These are phyloP conservation scores for Stichopus chloronotus DNA, from an alignment of 35 echinoderm and acorn worm genomes.

Conservation along the genomic window DNA sequence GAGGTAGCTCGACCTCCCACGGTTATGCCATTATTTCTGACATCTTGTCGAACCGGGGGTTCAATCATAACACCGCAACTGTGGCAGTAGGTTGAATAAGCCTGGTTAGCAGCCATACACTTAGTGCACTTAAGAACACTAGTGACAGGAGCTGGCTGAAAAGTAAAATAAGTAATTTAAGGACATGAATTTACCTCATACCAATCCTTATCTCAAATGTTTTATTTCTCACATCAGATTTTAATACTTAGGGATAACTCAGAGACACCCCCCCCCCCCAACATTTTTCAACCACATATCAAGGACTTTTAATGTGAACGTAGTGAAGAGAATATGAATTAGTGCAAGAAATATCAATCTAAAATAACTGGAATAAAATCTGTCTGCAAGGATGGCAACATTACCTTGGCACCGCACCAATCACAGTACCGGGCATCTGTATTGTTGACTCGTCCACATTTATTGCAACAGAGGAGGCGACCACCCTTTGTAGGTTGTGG, in stretches of 20 bases:
- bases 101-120: conserved; percentile 86
- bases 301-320: not conserved
- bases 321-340: too few species aligned
- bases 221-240: not conserved
- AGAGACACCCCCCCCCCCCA: not conserved
- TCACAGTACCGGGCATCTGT: conserved; percentile 98
- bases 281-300: not conserved
- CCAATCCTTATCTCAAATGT: not conserved
- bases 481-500: conserved; percentile 84
- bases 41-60: conserved; percentile 76
- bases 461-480: conserved; percentile 91
- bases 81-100: conserved; percentile 95
- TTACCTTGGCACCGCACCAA: conserved; percentile 99
- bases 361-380: not conserved
- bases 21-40: conserved; percentile 89
- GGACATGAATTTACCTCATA: not conserved
- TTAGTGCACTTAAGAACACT: conserved; percentile 75
- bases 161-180: not conserved
- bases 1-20: conserved; percentile 75
- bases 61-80: conserved; percentile 87
- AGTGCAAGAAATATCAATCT: not conserved
- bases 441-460: conserved; percentile 98
- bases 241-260: not conserved
- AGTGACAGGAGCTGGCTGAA: conserved; percentile 84
- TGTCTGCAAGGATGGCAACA: not conserved